A percentile compares a stretch with the other conserved stretches of the same genome.
These are phyloP conservation scores for Leucozona laternaria DNA, from an alignment of 2,888 invertebrate species.

Conservation along the genomic window DNA sequence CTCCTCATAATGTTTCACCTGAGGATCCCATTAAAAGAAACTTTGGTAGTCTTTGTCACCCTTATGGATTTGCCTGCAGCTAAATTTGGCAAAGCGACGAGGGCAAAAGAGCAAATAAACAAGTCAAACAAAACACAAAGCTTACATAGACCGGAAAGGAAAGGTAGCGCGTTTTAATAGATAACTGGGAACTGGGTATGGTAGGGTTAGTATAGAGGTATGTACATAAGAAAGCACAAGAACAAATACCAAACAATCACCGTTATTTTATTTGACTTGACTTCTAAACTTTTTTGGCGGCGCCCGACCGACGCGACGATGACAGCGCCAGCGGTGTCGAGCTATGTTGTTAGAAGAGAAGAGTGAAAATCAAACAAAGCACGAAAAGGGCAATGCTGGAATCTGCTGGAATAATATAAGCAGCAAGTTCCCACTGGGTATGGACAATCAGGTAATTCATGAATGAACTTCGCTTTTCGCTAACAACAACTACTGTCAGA, in stretches of 20 bases:
- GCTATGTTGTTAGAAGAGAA: conserved; percentile 25
- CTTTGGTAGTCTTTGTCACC: conserved; percentile 27
- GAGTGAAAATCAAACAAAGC: conserved; percentile 60
- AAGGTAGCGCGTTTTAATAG: conserved; percentile 15
- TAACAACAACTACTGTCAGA: conserved; percentile 5
- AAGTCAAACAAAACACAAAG: conserved; percentile 19
- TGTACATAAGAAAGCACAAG: conserved; percentile 27
- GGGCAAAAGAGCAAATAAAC: conserved; percentile 23
- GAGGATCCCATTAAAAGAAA: conserved; percentile 3
- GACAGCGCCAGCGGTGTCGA: not conserved
- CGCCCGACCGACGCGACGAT: not conserved
- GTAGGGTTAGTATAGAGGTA: not conserved
- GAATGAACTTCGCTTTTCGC: conserved; percentile 13
- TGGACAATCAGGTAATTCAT: conserved; percentile 35
- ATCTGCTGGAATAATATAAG: conserved; percentile 18
- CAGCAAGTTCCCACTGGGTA: conserved; percentile 12
- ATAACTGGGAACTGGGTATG: conserved; percentile 9
- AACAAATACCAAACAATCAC: conserved; percentile 26
- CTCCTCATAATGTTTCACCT: not conserved
- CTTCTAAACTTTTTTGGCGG: conserved; percentile 15
- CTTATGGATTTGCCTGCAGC: conserved; percentile 25
- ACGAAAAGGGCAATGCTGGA: conserved; percentile 29
- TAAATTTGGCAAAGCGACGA: conserved; percentile 4
- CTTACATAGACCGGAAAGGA: conserved; percentile 9
- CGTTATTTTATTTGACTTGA: conserved; percentile 34